Conservation (phyloP, 2,113 vertebrate species). For the Dipodomys stephensi region DNA sequence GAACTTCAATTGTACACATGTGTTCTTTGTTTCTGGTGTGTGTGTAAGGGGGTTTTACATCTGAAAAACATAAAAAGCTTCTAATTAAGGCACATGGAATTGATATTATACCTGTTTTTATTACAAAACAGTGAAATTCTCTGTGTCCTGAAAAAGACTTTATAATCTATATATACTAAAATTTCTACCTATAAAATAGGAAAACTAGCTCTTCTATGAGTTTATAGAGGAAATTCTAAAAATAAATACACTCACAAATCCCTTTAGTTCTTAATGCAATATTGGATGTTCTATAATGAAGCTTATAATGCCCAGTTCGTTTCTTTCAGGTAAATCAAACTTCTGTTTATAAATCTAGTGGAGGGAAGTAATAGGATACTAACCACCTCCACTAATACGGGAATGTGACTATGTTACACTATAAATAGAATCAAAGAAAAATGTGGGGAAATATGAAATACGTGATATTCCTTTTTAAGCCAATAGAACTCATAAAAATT, state of each 20-base stretch:
- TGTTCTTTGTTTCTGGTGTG: no score
- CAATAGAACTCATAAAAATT: neutral
- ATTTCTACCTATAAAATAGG: neutral
- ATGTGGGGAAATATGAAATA: neutral
- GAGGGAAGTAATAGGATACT: neutral
- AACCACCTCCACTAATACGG: neutral
- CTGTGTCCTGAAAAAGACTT: neutral
- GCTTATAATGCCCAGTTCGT: neutral
- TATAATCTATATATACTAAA: neutral
- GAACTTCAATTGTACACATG: no score
- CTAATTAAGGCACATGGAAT: neutral
- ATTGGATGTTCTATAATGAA: neutral
- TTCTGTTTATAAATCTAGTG: neutral
- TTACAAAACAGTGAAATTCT: neutral
- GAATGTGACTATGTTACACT: neutral
- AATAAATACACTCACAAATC: neutral
- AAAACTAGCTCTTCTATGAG: neutral
- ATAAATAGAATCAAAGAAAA: neutral
- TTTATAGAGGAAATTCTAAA: neutral
- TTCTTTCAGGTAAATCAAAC: slow-evolving; percentile 20
- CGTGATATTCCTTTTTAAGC: neutral
- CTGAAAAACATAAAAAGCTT: neutral
- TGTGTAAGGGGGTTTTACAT: neutral
- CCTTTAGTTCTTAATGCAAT: neutral
- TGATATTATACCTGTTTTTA: neutral